Conservation (phyloP, 1,140 invertebrate species). For the Drosophila takahashii region DNA sequence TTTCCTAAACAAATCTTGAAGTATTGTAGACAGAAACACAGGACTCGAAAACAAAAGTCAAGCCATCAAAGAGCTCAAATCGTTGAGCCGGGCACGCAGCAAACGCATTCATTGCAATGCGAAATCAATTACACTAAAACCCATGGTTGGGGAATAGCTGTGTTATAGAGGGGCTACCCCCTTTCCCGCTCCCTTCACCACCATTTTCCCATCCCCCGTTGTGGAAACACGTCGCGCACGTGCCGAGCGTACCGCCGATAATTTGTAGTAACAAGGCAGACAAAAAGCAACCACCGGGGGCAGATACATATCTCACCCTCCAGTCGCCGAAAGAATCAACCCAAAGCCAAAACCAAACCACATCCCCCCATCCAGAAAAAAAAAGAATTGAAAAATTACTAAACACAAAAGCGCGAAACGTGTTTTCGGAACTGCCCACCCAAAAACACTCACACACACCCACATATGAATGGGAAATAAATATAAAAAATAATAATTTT, state of each 20-base stretch:
- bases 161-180: neutral
- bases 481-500: constrained; percentile 41
- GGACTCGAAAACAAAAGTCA: constrained; percentile 35
- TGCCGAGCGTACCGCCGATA: constrained; percentile 70
- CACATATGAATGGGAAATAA: constrained; percentile 29
- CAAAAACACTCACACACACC: neutral
- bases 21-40: constrained; percentile 30
- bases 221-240: constrained; percentile 56
- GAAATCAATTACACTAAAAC: constrained; percentile 79
- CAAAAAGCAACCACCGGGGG: constrained; percentile 49
- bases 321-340: neutral
- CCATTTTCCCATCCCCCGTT: neutral
- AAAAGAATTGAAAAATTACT: constrained; percentile 69
- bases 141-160: neutral
- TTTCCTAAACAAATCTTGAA: neutral
- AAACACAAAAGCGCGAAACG: constrained; percentile 49
- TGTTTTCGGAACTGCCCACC: constrained; percentile 40
- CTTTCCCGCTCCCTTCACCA: neutral
- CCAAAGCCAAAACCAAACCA: constrained; percentile 10
- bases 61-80: constrained; percentile 41
- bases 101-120: constrained; percentile 80
- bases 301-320: constrained; percentile 8
- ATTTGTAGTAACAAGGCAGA: constrained; percentile 77
- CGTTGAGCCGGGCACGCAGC: constrained; percentile 65
- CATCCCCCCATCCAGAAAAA: constrained; percentile 31